phyloP scores from a whole-genome alignment of 2,888 invertebrate genomes.

The Boloria selene region DNA sequence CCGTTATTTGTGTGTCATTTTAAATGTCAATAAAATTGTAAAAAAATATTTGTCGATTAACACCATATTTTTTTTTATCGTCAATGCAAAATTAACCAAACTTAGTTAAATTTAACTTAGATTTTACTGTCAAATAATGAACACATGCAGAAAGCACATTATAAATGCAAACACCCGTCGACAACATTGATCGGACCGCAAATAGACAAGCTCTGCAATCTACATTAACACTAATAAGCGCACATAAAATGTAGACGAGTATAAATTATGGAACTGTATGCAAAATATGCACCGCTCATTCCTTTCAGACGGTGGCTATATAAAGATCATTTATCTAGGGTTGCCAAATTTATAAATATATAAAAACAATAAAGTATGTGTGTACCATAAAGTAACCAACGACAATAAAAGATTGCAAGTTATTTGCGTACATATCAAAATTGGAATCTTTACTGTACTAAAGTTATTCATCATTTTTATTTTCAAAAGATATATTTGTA shows the following conservation, averaged over 20 bases:
- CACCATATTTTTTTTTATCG: too few species aligned
- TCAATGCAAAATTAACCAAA: neutral
- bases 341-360: neutral
- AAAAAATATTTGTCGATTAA: too few species aligned
- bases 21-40: too few species aligned
- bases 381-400: too few species aligned
- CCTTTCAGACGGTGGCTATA: constrained; percentile 6
- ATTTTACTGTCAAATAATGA: neutral
- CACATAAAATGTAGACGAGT: neutral
- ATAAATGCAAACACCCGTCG: constrained; percentile 1
- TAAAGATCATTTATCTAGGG: neutral
- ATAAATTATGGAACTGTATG: constrained; percentile 14
- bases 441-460: too few species aligned
- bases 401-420: too few species aligned
- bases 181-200: constrained; percentile 22
- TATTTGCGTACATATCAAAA: too few species aligned
- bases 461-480: too few species aligned
- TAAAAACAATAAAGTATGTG: too few species aligned
- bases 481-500: too few species aligned
- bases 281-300: constrained; percentile 1
- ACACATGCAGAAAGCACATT: neutral
- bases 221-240: constrained; percentile 8
- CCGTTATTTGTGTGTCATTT: too few species aligned
- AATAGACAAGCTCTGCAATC: constrained; percentile 11
- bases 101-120: neutral